phyloP scores from a whole-genome alignment of 2,113 vertebrate genomes.

The Pelecanoides urinatrix region DNA sequence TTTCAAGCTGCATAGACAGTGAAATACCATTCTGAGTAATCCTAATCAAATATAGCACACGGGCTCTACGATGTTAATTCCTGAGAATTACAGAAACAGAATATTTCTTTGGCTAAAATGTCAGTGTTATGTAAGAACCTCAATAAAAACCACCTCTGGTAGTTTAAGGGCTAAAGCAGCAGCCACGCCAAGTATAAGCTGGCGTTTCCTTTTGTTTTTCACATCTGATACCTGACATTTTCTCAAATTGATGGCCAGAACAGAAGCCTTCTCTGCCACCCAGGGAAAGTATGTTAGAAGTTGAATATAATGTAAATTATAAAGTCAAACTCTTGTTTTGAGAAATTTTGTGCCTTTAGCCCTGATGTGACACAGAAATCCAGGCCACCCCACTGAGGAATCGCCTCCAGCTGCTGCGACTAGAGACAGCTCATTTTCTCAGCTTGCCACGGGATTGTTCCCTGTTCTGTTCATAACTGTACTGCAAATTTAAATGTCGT shows the following conservation, averaged over 20 bases:
- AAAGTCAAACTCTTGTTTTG: background rate
- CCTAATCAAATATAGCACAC: background rate
- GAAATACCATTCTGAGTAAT: background rate
- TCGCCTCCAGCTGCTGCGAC: accelerated
- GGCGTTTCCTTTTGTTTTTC: background rate
- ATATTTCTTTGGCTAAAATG: background rate
- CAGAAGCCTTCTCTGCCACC: background rate
- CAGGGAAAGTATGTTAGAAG: background rate
- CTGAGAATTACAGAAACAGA: background rate
- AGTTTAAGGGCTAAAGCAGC: background rate
- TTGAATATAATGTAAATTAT: background rate
- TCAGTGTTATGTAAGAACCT: background rate
- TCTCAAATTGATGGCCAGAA: background rate
- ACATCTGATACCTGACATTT: background rate
- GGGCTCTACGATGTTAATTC: background rate
- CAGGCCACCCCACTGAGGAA: background rate
- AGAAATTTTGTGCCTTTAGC: background rate
- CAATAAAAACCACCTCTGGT: background rate
- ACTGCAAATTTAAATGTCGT: background rate
- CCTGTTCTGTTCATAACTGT: background rate
- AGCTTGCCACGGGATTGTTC: background rate
- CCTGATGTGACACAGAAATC: background rate
- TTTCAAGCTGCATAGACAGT: background rate
- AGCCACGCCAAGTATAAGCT: background rate
- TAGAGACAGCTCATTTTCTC: background rate